Base-by-base conservation (phyloP, 2,888 invertebrate species). In the Cinara cedri region DNA sequence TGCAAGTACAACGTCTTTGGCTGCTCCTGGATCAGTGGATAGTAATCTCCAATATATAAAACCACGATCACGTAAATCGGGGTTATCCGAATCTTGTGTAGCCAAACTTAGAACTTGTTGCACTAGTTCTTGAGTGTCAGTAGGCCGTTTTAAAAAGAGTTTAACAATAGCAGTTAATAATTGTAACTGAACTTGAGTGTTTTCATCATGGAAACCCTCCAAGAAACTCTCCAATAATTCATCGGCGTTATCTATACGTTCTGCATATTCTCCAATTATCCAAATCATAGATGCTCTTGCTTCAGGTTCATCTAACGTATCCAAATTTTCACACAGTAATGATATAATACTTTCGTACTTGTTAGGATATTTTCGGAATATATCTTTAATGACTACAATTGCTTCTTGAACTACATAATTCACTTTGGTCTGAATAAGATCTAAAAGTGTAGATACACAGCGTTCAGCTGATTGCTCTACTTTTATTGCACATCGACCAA, bases 401-500 rank as follows among this genome's bases (percentile, higher is more conserved):
- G 99, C 99, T 86, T 99, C 99, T 86, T 99, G 99, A 0, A 99
- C 99, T 19, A 99, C 99, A 86, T 99, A 99, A 89, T 99, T 99
- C 83, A 92, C 98, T 88, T 99, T 99, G 0, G 99, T 99, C 87
- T 99, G 98, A 85, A 99, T 99, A 78, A 99, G 89, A 86, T 99
- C 99, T 26, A 99, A 87, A 11, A 99, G 89, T 0, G 99, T 99
- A 6, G 97, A 96, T 0, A 99, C 99, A 86, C 99, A 99, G 65
- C 97, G 90, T 86, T 99, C 99, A 0, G 99, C 98, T 2, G 98
- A 98, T 11, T 96, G 96, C 85, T 99, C 99, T 72, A 93, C 94
- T 89, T 98, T 98, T 85, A 99, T 99, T 75, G 99, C 99, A 86
- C 99, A 99, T 16, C 99, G 90, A 34, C 99, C 99, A 84, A 99